Base-by-base conservation (phyloP, 1,140 invertebrate species). In the Ericerus pela region DNA sequence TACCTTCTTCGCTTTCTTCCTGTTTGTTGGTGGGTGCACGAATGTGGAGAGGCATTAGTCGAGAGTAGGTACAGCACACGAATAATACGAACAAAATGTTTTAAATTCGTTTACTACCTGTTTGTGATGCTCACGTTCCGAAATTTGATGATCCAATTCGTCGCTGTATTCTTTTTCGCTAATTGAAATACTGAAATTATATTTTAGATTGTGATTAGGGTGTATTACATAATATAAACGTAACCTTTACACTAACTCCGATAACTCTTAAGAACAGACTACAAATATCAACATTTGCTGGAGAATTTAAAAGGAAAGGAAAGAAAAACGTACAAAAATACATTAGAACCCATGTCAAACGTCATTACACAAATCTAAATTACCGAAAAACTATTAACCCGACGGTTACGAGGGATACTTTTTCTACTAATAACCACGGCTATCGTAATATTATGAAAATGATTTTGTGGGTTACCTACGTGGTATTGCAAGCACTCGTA, bases 1-100 rank as follows among this genome's bases (percentile, higher is more conserved):
- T 31, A 1, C 74, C 71, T 38, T 81, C 80, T 52, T 65, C 57
- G 36, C 63, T 64, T 57, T 74, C 70, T 22, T 72, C 71, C 73
- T 74, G 62, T 26, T 62, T 37, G 43, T 55, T 37, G n/a, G n/a
- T n/a, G n/a, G n/a, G n/a, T n/a, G n/a, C n/a, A n/a, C n/a, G n/a
- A n/a, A n/a, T n/a, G n/a, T n/a, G n/a, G n/a, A n/a, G n/a, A n/a
- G n/a, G n/a, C n/a, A n/a, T n/a, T n/a, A n/a, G n/a, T n/a, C 12
- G 14, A 22, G 26, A 47, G 30, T 33, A 33, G 8, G 8, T n/a
- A 10, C 30, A 33, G n/a, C 30, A 8, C 8, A 33, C n/a, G n/a
- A 10, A 33, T 33, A 33, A 10, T 33, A 10, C 30, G 8, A n/a
- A n/a, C 30, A n/a, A 33, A 33, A 33, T 10, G 30, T 33, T 33